These are phyloP conservation scores for Hycleus phaleratus DNA, from an alignment of 1,140 invertebrate species.

Conservation along the genomic window DNA sequence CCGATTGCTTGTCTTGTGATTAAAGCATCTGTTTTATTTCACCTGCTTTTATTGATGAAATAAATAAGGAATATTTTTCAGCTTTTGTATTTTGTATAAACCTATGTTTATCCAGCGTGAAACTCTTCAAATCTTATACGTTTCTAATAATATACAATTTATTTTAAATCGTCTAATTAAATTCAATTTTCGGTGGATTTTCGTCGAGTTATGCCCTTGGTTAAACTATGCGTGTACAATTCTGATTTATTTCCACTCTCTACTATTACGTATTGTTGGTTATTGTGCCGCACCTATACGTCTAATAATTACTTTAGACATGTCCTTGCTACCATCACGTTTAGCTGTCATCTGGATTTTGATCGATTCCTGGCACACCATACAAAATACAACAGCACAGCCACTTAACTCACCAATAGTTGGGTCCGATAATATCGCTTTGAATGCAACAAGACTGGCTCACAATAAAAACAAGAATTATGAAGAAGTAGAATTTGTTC, in stretches of 20 bases:
- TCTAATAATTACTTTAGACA: conserved; percentile 9
- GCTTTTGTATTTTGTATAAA: too few relatives aligned
- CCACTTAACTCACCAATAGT: too few relatives aligned
- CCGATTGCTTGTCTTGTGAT: neutral
- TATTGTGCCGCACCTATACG: conserved; percentile 5
- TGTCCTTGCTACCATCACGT: conserved; percentile 8
- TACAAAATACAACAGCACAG: too few relatives aligned
- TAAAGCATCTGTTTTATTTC: neutral
- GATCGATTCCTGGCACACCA: conserved; percentile 9
- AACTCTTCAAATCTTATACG: neutral
- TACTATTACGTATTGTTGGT: conserved; percentile 3
- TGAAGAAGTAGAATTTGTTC: too few relatives aligned
- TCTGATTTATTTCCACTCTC: neutral
- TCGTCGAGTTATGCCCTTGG: neutral
- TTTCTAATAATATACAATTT: conserved; percentile 13
- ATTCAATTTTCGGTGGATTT: conserved; percentile 2
- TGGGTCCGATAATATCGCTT: too few relatives aligned
- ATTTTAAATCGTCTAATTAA: conserved; percentile 10
- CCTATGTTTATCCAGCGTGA: too few relatives aligned
- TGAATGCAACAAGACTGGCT: too few relatives aligned
- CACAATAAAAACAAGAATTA: too few relatives aligned
- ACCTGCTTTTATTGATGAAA: neutral
- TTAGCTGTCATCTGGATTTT: conserved; percentile 8
- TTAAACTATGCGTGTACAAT: neutral
- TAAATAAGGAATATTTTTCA: too few relatives aligned